phyloP scores from a whole-genome alignment of 2,797 vertebrate genomes.

The Pseudomugil gertrudae region DNA sequence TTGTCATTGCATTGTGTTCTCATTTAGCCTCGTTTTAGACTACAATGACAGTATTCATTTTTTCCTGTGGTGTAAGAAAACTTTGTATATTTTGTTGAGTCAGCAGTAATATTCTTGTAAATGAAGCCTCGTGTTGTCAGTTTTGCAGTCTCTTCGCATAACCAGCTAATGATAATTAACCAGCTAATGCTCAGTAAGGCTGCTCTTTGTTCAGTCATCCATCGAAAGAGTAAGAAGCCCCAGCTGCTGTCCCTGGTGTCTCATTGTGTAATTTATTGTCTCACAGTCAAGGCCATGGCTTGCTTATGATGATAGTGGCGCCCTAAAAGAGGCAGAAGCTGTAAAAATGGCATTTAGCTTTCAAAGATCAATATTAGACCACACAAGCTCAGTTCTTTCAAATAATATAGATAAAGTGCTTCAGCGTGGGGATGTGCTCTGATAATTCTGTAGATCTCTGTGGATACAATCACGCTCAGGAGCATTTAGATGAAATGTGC shows the following conservation, averaged over 20 bases:
- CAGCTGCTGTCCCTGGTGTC: constrained; percentile 24
- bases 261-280: constrained; percentile 8
- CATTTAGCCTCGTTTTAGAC: constrained; percentile 35
- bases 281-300: constrained; percentile 3
- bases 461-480: constrained; percentile 20
- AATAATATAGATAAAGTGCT: constrained; percentile 21
- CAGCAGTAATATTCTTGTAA: constrained; percentile 5
- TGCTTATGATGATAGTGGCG: constrained; percentile 4
- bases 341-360: constrained; percentile 31
- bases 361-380: constrained; percentile 25
- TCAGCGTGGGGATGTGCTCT: not conserved
- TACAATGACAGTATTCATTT: constrained; percentile 5
- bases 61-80: not conserved
- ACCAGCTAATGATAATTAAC: constrained; percentile 7
- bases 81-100: constrained; percentile 6
- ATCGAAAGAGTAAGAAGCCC: constrained; percentile 13
- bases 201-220: constrained; percentile 10
- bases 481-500: constrained; percentile 29
- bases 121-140: not conserved
- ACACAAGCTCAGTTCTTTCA: constrained; percentile 12
- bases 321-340: constrained; percentile 8
- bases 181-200: not conserved
- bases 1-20: constrained; percentile 35
- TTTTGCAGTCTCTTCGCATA: not conserved
- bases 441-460: constrained; percentile 25